Conservation (phyloP, 1,140 invertebrate species). For the Polyergus mexicanus region DNA sequence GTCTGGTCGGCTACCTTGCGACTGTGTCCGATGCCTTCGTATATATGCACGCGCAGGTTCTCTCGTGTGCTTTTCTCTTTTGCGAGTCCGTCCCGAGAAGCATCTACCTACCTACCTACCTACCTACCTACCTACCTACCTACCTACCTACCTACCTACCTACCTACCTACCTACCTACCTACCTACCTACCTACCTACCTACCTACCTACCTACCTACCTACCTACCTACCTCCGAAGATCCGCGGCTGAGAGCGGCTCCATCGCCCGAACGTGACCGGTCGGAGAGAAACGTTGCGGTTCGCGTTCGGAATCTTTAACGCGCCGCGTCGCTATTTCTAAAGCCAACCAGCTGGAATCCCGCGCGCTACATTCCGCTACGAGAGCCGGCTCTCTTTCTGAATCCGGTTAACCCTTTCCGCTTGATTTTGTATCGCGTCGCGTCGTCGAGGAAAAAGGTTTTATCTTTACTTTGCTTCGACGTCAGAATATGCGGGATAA, state of each 20-base stretch:
- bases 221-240: constrained; percentile 15
- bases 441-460: neutral
- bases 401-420: constrained; percentile 35
- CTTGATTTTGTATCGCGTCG: neutral
- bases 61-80: constrained; percentile 31
- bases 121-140: too few species aligned
- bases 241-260: neutral
- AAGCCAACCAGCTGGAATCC: constrained; percentile 22
- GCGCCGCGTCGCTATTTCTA: constrained; percentile 21
- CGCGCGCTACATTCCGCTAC: constrained; percentile 6
- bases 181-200: constrained; percentile 1
- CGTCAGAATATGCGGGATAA: neutral
- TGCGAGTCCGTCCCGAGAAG: neutral
- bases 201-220: neutral
- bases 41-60: constrained; percentile 10
- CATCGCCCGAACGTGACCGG: constrained; percentile 37
- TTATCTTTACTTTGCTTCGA: neutral
- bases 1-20: constrained; percentile 43
- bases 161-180: neutral
- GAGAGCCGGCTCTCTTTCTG: neutral
- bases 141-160: neutral
- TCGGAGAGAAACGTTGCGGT: constrained; percentile 26
- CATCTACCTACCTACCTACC: constrained; percentile 11
- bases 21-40: constrained; percentile 42
- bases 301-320: constrained; percentile 41